A percentile compares a stretch with the other conserved stretches of the same genome.
phyloP scores from a whole-genome alignment of 2,888 invertebrate species.

The Corythucha ciliata region DNA sequence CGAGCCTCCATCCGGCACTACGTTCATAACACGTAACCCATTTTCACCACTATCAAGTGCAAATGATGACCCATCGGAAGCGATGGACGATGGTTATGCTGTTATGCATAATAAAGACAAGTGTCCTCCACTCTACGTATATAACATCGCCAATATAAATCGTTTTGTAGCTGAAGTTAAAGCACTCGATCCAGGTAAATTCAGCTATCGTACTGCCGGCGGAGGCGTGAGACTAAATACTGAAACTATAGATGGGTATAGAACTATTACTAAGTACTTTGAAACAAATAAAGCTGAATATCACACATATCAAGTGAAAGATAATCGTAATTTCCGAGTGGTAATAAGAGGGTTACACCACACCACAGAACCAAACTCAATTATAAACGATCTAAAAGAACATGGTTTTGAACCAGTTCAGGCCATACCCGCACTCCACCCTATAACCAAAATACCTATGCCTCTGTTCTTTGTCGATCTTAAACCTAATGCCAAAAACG shows the following conservation, averaged over 20 bases:
- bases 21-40: slow-evolving; percentile 5
- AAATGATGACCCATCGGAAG: neutral
- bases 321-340: slow-evolving; percentile 6
- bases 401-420: slow-evolving; percentile 7
- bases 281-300: slow-evolving; percentile 12
- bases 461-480: slow-evolving; percentile 16
- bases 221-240: slow-evolving; percentile 1
- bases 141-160: slow-evolving; percentile 14
- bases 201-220: slow-evolving; percentile 10
- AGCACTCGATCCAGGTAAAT: slow-evolving; percentile 34
- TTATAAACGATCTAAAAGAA: slow-evolving; percentile 8
- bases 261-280: slow-evolving; percentile 1
- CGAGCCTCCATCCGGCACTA: neutral
- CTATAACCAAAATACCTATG: slow-evolving; percentile 15
- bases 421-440: slow-evolving; percentile 2
- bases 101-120: too few species aligned
- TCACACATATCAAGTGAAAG: slow-evolving; percentile 14
- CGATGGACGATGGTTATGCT: slow-evolving; percentile 2
- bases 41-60: neutral
- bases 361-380: neutral
- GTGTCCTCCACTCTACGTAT: slow-evolving; percentile 13
- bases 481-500: slow-evolving; percentile 17
- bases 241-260: slow-evolving; percentile 17
- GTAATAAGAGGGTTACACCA: slow-evolving; percentile 16
- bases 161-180: slow-evolving; percentile 3